phyloP scores from a whole-genome alignment of 2,888 invertebrate species.

The Orthonychiurus folsomi region DNA sequence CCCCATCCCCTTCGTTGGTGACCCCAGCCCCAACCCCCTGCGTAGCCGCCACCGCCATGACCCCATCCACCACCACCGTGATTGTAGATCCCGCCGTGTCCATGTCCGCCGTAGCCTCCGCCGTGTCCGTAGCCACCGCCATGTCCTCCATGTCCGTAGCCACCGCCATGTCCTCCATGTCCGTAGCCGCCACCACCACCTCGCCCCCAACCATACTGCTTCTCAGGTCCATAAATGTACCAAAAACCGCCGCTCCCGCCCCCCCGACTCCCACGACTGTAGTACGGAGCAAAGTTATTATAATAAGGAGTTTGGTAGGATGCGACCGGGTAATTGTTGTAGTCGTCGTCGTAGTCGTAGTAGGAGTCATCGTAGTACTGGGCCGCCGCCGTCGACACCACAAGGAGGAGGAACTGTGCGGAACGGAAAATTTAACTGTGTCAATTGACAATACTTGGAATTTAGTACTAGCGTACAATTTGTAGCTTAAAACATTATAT shows the following conservation, averaged over 20 bases:
- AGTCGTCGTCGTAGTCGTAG: slow-evolving; percentile 1
- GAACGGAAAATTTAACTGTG: neutral
- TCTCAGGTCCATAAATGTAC: neutral
- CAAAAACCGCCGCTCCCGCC: neutral
- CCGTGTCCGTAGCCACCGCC: neutral
- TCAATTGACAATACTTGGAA: too few species aligned
- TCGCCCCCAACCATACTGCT: neutral
- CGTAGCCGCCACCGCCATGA: neutral
- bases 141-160: neutral
- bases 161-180: neutral
- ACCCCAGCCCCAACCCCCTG: neutral
- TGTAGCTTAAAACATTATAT: too few species aligned
- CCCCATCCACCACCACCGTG: neutral
- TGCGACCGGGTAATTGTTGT: neutral
- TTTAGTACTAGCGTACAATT: too few species aligned
- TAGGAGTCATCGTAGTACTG: neutral
- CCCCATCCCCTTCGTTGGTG: neutral
- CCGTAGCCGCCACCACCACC: too few species aligned
- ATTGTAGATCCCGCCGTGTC: neutral
- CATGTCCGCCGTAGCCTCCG: neutral
- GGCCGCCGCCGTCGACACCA: neutral
- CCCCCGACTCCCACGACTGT: neutral
- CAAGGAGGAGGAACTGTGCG: neutral
- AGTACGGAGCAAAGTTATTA: neutral
- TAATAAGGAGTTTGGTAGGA: neutral